phyloP scores from a whole-genome alignment of 2,113 vertebrate genomes.

The Oophaga pumilio region DNA sequence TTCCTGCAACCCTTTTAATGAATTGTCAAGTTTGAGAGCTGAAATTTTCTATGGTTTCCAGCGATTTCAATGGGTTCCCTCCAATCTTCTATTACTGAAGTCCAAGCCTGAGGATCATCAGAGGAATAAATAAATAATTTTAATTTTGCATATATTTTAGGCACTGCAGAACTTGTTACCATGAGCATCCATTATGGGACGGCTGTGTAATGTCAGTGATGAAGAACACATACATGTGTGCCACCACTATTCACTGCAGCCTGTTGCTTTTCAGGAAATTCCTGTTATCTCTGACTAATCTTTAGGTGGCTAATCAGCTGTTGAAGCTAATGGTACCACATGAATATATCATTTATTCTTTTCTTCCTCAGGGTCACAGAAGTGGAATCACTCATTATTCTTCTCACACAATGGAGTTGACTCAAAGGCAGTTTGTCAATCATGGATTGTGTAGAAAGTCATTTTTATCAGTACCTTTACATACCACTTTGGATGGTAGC shows the following conservation, averaged over 20 bases:
- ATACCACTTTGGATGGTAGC: not conserved
- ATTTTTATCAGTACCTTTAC: constrained; percentile 12
- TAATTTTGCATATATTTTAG: not conserved
- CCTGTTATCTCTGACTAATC: constrained; percentile 16
- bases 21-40: no score
- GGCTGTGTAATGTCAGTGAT: no score
- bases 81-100: not conserved
- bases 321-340: constrained; percentile 11
- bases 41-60: no score
- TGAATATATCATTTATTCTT: constrained; percentile 43
- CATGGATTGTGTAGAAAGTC: constrained; percentile 8
- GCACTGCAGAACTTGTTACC: not conserved
- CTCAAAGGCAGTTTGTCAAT: constrained; percentile 18
- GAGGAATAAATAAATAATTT: not conserved
- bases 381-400: constrained; percentile 20
- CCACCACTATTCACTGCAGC: not conserved
- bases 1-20: no score
- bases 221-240: not conserved
- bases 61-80: no score
- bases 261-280: constrained; percentile 15
- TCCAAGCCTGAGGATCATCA: not conserved
- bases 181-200: not conserved
- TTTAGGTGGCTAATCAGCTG: constrained; percentile 42
- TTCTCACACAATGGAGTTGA: constrained; percentile 10
- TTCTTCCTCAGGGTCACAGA: constrained; percentile 32